A percentile compares a stretch with the other conserved stretches of the same genome.
Evolutionary conservation across 2,888 invertebrate species (phyloP).

Genomic region (Hirtodrosophila duncani): DNA sequence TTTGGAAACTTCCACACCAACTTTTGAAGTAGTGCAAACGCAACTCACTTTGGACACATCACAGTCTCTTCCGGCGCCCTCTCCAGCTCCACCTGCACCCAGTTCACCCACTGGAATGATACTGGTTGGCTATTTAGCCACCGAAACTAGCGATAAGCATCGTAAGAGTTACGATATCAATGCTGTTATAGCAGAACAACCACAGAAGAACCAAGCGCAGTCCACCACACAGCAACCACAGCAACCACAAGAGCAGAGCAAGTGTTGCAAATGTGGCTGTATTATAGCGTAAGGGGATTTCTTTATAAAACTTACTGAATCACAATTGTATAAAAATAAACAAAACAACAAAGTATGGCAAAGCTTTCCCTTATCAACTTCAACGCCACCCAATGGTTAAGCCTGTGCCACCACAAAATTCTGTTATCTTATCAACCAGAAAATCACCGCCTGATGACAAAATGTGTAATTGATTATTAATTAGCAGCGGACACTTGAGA

Average conservation of each 20-base stretch:
- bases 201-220: background rate
- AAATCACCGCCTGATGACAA: conserved; percentile 47
- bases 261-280: conserved; percentile 25
- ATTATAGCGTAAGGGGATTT: conserved; percentile 25
- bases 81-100: conserved; percentile 2
- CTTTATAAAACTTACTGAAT: conserved; percentile 12
- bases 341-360: no score
- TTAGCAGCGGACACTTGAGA: conserved; percentile 38
- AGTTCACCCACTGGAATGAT: conserved; percentile 8
- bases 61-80: no score
- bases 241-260: conserved; percentile 1
- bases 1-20: background rate
- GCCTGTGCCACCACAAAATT: conserved; percentile 23
- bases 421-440: conserved; percentile 41
- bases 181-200: conserved; percentile 6
- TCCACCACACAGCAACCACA: background rate
- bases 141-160: conserved; percentile 18
- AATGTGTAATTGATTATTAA: conserved; percentile 61
- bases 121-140: conserved; percentile 15
- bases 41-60: conserved; percentile 12
- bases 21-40: conserved; percentile 24
- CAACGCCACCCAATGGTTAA: no score
- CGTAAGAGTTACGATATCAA: conserved; percentile 25
- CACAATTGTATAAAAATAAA: background rate
- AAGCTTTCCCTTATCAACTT: conserved; percentile 9